Evolutionary conservation across 2,888 invertebrate genomes (phyloP).

Genomic region (Zygothrica quintamaculata): DNA sequence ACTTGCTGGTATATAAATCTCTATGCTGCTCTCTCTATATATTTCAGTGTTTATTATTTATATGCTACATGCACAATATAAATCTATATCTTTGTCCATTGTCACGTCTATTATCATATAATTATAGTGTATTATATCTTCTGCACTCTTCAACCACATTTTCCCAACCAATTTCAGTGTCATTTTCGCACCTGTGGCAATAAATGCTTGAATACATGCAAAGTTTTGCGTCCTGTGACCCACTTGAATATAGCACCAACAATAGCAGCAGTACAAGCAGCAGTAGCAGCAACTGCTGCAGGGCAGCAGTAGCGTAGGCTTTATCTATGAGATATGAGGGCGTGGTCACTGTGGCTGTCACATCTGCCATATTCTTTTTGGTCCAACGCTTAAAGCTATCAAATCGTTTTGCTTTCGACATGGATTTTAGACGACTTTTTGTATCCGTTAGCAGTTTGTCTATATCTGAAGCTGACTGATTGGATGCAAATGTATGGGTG

Average conservation of each 20-base stretch:
- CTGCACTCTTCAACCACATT: conserved; percentile 1
- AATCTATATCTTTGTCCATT: too few relatives aligned
- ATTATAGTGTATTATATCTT: conserved; percentile 19
- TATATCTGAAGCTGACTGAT: neutral
- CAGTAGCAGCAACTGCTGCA: conserved; percentile 22
- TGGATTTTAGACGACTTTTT: conserved; percentile 49
- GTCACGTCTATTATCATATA: too few relatives aligned
- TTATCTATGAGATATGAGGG: conserved; percentile 17
- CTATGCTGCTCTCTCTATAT: too few relatives aligned
- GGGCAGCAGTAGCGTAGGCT: conserved; percentile 12
- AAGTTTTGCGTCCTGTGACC: conserved; percentile 32
- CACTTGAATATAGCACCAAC: conserved; percentile 61
- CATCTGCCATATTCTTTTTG: conserved; percentile 23
- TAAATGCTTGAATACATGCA: conserved; percentile 26
- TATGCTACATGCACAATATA: too few relatives aligned
- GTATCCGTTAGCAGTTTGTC: conserved; percentile 20
- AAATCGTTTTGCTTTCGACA: conserved; percentile 54
- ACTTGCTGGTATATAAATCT: too few relatives aligned
- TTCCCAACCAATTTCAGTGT: conserved; percentile 12
- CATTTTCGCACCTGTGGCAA: conserved; percentile 53
- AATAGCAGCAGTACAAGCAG: conserved; percentile 36
- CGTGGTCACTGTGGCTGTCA: conserved; percentile 44
- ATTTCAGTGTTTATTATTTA: too few relatives aligned
- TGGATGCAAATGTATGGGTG: neutral
- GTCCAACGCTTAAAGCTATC: conserved; percentile 28